phyloP scores from a whole-genome alignment of 2,113 vertebrate genomes.

The Anas platyrhynchos region DNA sequence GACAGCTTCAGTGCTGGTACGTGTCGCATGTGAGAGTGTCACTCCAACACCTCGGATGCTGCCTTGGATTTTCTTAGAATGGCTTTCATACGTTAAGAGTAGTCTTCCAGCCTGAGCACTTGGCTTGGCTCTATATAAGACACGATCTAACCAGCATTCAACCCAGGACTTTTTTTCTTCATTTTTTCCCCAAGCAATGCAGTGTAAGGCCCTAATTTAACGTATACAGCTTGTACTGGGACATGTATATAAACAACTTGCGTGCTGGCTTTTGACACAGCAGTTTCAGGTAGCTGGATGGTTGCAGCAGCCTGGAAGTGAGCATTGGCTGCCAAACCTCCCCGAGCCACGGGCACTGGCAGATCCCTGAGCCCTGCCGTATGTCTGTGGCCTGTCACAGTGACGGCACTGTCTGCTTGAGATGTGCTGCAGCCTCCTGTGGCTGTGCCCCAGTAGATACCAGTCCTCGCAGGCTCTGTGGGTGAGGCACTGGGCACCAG shows the following conservation, averaged over 20 bases:
- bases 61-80: background rate
- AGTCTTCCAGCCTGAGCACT: background rate
- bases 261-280: background rate
- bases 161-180: background rate
- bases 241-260: background rate
- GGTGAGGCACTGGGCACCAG: background rate
- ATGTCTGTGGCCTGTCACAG: accelerated
- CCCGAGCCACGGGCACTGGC: accelerated
- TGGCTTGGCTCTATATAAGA: background rate
- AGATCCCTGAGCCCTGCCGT: background rate
- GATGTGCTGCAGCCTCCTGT: background rate
- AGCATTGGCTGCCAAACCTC: background rate
- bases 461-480: accelerated
- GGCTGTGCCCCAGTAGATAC: accelerated
- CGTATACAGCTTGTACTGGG: background rate
- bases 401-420: accelerated
- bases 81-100: background rate
- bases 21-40: accelerated
- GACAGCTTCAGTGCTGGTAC: background rate
- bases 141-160: background rate
- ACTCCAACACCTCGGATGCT: background rate
- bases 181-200: background rate
- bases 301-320: background rate
- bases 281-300: background rate
- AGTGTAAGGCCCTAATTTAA: background rate